Conservation (phyloP, 2,888 invertebrate genomes). For the Phyllotreta cruciferae region DNA sequence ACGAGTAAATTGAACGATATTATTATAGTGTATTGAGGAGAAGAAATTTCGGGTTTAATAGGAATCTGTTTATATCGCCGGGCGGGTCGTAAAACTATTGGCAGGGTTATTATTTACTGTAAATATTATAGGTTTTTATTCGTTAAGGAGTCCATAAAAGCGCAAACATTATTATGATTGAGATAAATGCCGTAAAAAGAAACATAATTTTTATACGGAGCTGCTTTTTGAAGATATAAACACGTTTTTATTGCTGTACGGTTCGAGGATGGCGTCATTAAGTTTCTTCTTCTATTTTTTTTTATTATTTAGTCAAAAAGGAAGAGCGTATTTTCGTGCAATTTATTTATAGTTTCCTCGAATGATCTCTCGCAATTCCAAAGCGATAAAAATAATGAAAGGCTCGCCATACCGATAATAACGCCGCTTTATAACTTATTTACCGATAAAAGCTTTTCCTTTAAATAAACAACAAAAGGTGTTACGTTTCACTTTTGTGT, state of each 20-base stretch:
- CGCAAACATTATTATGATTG: conserved; percentile 12
- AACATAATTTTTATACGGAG: conserved; percentile 16
- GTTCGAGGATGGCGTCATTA: conserved; percentile 10
- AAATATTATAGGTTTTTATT: conserved; percentile 9
- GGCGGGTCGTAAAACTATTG: conserved; percentile 3
- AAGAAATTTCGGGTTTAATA: not conserved
- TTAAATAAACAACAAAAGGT: no score
- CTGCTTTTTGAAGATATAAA: conserved; percentile 14
- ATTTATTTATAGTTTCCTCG: no score
- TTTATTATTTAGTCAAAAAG: no score
- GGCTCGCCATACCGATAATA: no score
- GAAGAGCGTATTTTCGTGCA: no score
- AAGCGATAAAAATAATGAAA: no score
- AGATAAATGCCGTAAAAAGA: conserved; percentile 21
- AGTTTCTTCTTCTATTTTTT: not conserved
- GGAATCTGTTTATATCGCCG: conserved; percentile 4
- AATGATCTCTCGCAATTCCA: no score
- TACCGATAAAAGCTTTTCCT: no score
- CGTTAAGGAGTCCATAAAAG: conserved; percentile 12
- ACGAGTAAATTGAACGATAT: no score
- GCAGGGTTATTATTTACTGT: conserved; percentile 9
- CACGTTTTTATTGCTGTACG: conserved; percentile 14
- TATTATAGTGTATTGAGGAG: no score
- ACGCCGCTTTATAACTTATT: no score
- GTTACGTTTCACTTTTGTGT: no score